Conservation (phyloP, 1,140 invertebrate genomes). For the Leucophenga varia region DNA sequence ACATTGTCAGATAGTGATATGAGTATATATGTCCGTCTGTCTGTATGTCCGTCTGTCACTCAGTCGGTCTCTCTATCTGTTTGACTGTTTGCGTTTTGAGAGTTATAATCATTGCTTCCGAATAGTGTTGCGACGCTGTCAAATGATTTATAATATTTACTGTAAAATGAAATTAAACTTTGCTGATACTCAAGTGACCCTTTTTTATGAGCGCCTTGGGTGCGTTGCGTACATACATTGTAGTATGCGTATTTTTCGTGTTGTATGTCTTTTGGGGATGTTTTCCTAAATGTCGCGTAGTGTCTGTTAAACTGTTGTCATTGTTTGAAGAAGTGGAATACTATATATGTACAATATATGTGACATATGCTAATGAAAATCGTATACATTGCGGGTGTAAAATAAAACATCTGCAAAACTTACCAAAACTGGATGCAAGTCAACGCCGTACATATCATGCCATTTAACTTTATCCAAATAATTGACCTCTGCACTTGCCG, state of each 20-base stretch:
- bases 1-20: slow-evolving; percentile 9
- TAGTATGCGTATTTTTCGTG: slow-evolving; percentile 16
- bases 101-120: slow-evolving; percentile 28
- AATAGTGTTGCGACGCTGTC: too few relatives aligned
- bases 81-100: too few relatives aligned
- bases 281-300: neutral
- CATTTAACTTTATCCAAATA: slow-evolving; percentile 96
- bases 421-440: slow-evolving; percentile 73
- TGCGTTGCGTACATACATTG: slow-evolving; percentile 7
- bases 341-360: too few relatives aligned
- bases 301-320: too few relatives aligned
- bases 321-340: too few relatives aligned
- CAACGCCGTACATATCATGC: slow-evolving; percentile 96
- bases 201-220: slow-evolving; percentile 28
- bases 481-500: slow-evolving; percentile 76
- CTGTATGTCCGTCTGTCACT: neutral
- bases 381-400: too few relatives aligned
- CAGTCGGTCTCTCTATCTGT: too few relatives aligned
- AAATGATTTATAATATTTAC: slow-evolving; percentile 55
- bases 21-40: slow-evolving; percentile 6
- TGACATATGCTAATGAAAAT: too few relatives aligned
- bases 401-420: slow-evolving; percentile 33
- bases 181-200: slow-evolving; percentile 35
- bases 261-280: neutral
- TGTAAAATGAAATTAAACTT: slow-evolving; percentile 51